These are phyloP conservation scores for Andrena praecox DNA, from an alignment of 2,888 invertebrate genomes.

Conservation along the genomic window DNA sequence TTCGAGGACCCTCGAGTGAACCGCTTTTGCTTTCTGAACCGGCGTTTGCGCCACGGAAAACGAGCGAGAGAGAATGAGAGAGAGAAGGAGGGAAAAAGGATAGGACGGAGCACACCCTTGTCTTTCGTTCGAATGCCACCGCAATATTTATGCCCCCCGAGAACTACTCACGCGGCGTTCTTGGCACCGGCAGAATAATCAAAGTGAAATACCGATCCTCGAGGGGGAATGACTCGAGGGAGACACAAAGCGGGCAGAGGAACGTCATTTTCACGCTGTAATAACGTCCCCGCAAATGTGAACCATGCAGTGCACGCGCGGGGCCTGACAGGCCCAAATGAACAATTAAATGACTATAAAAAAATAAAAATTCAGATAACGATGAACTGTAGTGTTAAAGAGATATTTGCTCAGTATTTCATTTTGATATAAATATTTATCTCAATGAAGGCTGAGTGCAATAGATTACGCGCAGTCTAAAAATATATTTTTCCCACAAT, in stretches of 20 bases:
- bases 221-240: conserved; percentile 15
- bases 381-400: no score
- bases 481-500: no score
- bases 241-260: background rate
- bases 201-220: conserved; percentile 51
- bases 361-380: no score
- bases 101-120: background rate
- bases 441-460: no score
- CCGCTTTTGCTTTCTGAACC: conserved; percentile 54
- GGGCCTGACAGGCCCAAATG: no score
- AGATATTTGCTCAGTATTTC: no score
- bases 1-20: conserved; percentile 55
- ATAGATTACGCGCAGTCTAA: no score
- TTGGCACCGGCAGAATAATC: conserved; percentile 54
- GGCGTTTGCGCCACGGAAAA: conserved; percentile 8
- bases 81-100: background rate
- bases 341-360: background rate
- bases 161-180: conserved; percentile 35
- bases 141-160: conserved; percentile 50
- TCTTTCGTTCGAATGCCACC: conserved; percentile 34
- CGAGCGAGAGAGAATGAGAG: background rate
- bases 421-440: no score
- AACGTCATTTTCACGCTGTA: conserved; percentile 32
- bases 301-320: background rate
- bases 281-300: conserved; percentile 21